phyloP scores from a whole-genome alignment of 2,113 vertebrate genomes.

The Tinamus guttatus region DNA sequence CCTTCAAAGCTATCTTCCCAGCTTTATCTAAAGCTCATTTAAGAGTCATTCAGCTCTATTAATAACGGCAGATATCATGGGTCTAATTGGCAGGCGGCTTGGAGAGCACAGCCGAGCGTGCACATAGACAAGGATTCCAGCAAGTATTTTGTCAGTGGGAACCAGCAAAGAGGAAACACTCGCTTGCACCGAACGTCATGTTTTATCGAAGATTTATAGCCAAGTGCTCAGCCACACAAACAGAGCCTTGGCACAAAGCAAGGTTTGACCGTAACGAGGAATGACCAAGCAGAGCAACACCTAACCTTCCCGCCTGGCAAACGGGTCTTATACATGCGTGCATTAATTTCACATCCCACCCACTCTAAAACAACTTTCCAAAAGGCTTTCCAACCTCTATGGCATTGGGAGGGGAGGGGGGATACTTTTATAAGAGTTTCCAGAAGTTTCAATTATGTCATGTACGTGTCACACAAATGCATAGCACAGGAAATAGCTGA shows the following conservation, averaged over 20 bases:
- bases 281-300: background rate
- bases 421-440: constrained; percentile 53
- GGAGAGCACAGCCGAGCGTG: background rate
- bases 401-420: background rate
- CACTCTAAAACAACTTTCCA: constrained; percentile 30
- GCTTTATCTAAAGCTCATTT: background rate
- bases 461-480: constrained; percentile 25
- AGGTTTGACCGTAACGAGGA: background rate
- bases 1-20: background rate
- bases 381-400: constrained; percentile 24
- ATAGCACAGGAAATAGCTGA: constrained; percentile 65
- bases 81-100: constrained; percentile 39
- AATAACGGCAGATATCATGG: constrained; percentile 32
- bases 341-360: background rate
- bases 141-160: background rate
- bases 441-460: constrained; percentile 61
- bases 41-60: background rate
- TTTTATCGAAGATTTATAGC: background rate
- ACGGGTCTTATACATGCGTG: background rate
- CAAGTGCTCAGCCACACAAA: background rate
- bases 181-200: background rate
- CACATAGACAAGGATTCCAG: background rate
- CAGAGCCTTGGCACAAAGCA: background rate
- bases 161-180: background rate
- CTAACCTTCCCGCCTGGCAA: background rate